A percentile compares a stretch with the other conserved stretches of the same genome.
These are phyloP conservation scores for Brienomyrus brachyistius DNA, from an alignment of 2,113 vertebrate genomes.

Conservation along the genomic window DNA sequence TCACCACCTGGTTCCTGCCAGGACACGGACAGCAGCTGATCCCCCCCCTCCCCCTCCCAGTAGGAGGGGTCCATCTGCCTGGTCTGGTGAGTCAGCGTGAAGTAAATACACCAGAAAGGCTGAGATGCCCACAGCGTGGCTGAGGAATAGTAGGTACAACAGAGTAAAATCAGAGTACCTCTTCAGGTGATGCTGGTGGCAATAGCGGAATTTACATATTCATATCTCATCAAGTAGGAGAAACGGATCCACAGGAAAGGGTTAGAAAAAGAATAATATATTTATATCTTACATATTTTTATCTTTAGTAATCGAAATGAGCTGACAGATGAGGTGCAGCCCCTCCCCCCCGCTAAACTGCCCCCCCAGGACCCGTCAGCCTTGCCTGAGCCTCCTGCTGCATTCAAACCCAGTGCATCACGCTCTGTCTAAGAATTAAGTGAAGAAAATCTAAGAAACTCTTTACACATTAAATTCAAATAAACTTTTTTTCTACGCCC, in stretches of 20 bases:
- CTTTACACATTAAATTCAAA: neutral
- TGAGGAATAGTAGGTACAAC: neutral
- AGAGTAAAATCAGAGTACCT: neutral
- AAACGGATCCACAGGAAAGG: neutral
- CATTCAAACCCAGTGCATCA: neutral
- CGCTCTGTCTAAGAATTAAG: neutral
- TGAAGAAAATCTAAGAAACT: neutral
- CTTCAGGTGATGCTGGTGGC: neutral
- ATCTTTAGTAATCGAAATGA: neutral
- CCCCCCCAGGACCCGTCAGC: neutral
- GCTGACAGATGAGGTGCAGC: neutral
- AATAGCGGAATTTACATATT: neutral
- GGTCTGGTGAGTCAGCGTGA: neutral
- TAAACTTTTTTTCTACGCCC: neutral
- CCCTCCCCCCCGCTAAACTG: neutral
- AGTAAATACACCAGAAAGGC: neutral
- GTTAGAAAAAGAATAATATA: neutral
- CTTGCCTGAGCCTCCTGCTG: neutral
- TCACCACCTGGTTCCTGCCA: neutral
- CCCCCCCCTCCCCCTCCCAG: neutral
- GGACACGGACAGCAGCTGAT: slow-evolving; percentile 34
- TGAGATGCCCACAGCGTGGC: neutral
- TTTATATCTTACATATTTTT: neutral
- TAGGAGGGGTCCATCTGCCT: neutral
- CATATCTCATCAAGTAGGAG: neutral